Conservation (phyloP, 2,113 vertebrate genomes). For the Geococcyx californianus region DNA sequence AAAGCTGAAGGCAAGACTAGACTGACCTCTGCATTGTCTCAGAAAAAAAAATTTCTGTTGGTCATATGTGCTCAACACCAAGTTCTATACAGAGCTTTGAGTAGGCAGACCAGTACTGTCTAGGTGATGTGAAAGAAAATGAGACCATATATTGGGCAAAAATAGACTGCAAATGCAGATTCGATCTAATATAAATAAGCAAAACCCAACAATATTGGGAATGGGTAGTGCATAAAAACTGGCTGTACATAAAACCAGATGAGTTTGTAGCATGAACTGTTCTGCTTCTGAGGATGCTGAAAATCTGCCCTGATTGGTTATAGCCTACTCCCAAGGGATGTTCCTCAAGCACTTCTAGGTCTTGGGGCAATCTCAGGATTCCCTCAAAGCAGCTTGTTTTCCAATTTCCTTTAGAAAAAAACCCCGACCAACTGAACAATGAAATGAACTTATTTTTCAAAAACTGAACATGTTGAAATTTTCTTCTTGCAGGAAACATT, state of each 20-base stretch:
- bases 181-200: neutral
- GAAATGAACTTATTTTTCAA: neutral
- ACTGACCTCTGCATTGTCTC: neutral
- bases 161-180: neutral
- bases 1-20: neutral
- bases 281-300: neutral
- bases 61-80: neutral
- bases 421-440: neutral
- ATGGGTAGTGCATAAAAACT: neutral
- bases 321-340: neutral
- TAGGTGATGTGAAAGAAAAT: neutral
- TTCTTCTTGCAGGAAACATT: neutral
- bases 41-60: neutral
- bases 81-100: neutral
- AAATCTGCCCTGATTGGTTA: neutral
- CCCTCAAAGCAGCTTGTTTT: neutral
- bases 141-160: neutral
- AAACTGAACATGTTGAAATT: neutral
- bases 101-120: neutral
- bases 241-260: neutral
- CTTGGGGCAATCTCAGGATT: neutral
- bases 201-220: neutral
- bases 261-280: slow-evolving; percentile 26
- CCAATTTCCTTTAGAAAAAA: neutral
- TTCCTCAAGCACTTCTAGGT: neutral